Base-by-base conservation (phyloP, 2,888 invertebrate species). In the Chirona hameri region DNA sequence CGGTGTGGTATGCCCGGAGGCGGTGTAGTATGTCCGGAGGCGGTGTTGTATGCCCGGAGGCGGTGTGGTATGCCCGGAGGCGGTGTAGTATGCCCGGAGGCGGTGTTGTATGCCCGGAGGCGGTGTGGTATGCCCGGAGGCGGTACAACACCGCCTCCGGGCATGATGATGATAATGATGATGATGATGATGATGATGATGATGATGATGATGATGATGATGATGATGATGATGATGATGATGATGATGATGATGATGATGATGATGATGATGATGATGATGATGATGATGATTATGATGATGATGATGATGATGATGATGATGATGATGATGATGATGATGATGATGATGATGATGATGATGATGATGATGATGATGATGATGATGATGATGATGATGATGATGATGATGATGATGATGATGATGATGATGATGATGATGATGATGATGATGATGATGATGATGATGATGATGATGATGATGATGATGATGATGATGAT, bases 101-200 rank as follows among this genome's bases (percentile, higher is more conserved):
- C n/a, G n/a, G n/a, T n/a, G n/a, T n/a, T n/a, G n/a, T n/a, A n/a
- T n/a, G n/a, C n/a, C n/a, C n/a, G n/a, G n/a, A n/a, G n/a, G n/a
- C n/a, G n/a, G n/a, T n/a, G n/a, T n/a, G n/a, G n/a, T n/a, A n/a
- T n/a, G n/a, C n/a, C n/a, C n/a, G n/a, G n/a, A n/a, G n/a, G n/a
- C n/a, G n/a, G n/a, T n/a, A n/a, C n/a, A n/a, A n/a, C n/a, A n/a
- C n/a, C n/a, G n/a, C n/a, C n/a, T n/a, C n/a, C n/a, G n/a, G n/a
- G n/a, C n/a, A n/a, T n/a, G n/a, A n/a, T n/a, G n/a, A n/a, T n/a
- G n/a, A n/a, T n/a, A n/a, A n/a, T 65, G 65, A 65, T 65, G 65
- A 65, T 65, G 65, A 65, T 65, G 65, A 65, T 65, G 65, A 65
- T 65, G 65, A 65, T 65, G 65, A 65, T 65, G 65, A 65, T 65